Evolutionary conservation across 35 echinoderm and acorn worm species (phyloP).

Genomic region (Ophiothrix spiculata): DNA sequence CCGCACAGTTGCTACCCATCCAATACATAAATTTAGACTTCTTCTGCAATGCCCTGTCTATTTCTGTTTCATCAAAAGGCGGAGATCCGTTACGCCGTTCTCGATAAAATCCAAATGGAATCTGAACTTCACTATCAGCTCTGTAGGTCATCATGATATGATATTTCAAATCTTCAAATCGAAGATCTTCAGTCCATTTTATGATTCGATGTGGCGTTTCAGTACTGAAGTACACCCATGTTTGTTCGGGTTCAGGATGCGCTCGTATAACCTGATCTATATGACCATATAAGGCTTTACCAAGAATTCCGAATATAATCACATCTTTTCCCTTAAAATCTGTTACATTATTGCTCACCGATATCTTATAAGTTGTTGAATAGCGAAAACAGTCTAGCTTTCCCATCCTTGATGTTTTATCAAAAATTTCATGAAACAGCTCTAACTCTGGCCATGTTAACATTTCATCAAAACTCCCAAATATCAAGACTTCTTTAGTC

Average conservation of each 20-base stretch:
- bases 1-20: slow-evolving; percentile 56
- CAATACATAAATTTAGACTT: no score
- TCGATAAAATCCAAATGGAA: slow-evolving; percentile 63
- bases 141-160: slow-evolving; percentile 85
- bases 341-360: slow-evolving; percentile 31
- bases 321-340: slow-evolving; percentile 59
- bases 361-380: slow-evolving; percentile 25
- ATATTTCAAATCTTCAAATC: slow-evolving; percentile 56
- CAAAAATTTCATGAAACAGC: slow-evolving; percentile 27
- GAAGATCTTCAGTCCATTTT: slow-evolving; percentile 39
- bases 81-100: no score
- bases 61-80: no score
- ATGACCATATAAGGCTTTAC: slow-evolving; percentile 51
- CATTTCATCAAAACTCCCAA: slow-evolving; percentile 72
- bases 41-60: no score
- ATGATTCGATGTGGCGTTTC: slow-evolving; percentile 58
- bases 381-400: slow-evolving; percentile 18
- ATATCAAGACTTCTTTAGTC: slow-evolving; percentile 56
- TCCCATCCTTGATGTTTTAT: slow-evolving; percentile 12
- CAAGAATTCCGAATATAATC: slow-evolving; percentile 64
- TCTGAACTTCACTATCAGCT: slow-evolving; percentile 60
- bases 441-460: slow-evolving; percentile 53
- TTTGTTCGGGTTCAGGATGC: slow-evolving; percentile 44
- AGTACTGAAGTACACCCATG: slow-evolving; percentile 80
- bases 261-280: slow-evolving; percentile 11